Percentiles rank a stretch among this genome's conserved stretches.
phyloP scores from a whole-genome alignment of 2,797 vertebrate species.

The Rachycentron canadum region DNA sequence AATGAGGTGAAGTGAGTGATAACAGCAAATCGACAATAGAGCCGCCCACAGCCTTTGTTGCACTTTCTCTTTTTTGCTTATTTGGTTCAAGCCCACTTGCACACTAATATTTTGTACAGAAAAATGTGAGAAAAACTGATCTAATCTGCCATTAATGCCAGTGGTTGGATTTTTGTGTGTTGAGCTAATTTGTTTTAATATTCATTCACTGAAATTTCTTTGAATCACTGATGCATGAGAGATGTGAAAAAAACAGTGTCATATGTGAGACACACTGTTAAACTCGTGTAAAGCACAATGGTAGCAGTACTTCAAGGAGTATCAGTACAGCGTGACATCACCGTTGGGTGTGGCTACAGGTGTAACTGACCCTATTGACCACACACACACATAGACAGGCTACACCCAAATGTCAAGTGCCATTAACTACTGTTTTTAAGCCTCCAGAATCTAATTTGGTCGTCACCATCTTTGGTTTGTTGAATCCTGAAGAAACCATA shows the following conservation, averaged over 20 bases:
- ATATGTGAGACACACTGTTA: neutral
- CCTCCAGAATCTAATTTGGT: too few relatives aligned
- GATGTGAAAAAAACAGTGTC: too few relatives aligned
- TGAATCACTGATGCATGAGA: slow-evolving; percentile 6
- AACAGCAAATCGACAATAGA: neutral
- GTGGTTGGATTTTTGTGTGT: neutral
- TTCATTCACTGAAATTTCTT: neutral
- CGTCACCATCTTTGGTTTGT: too few relatives aligned
- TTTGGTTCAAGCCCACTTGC: neutral
- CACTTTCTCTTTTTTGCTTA: neutral
- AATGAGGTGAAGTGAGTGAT: neutral
- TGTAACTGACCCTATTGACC: too few relatives aligned
- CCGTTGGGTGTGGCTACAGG: neutral
- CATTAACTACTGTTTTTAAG: too few relatives aligned
- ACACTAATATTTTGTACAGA: neutral
- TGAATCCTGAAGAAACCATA: too few relatives aligned
- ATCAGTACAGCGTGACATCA: too few relatives aligned
- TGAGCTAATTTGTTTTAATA: neutral
- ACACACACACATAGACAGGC: too few relatives aligned
- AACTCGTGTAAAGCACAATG: neutral
- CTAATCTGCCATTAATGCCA: neutral
- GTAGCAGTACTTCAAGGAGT: too few relatives aligned
- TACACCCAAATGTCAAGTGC: too few relatives aligned
- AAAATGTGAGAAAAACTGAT: neutral
- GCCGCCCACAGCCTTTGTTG: neutral